Evolutionary conservation across 1,140 invertebrate genomes (phyloP), one percentile per base, ranked within the genome.

Genomic region (Drosophila nebulosa): DNA sequence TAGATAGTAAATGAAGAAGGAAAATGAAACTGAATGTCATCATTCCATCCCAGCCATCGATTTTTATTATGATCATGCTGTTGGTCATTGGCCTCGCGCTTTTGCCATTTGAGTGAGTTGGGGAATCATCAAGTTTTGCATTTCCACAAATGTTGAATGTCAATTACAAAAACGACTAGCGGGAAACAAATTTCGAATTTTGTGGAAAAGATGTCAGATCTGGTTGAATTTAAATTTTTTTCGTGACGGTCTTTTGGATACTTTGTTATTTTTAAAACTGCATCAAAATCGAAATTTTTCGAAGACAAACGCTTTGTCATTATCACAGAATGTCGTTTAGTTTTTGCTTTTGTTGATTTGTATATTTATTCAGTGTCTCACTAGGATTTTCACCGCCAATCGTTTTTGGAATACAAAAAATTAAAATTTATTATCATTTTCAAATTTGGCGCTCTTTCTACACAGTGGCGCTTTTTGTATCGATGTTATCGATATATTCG

Each of bases 11-110:
- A 12, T 1, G 30, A 32, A 63, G 39, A 32, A 32, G 10, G 50
- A 72, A 69, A 76, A 57, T 32, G 58, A 77, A 77, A 77, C 65
- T 77, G 60, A 76, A 69, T 73, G 74, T 77, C 74, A 77, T 77
- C 62, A 14, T 26, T 14, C 51, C 24, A 52, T 26, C 22, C 51
- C 24, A 52, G 14, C 22, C 4, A 52, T 24, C 2, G 3, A 27
- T 27, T 27, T 27, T 12, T 53, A 27, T 14, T 6, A 24, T 52
- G 51, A 26, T 53, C 10, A 52, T 14, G 9, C n/a, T 46, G 16
- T 7, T 46, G 39, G 39, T 46, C 39, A 46, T 21, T 46, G 39
- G 39, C 39, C 39, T 46, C 39, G 16, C 2, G 39, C 4, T 10
- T 46, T 21, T 21, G 9, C 16, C 39, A 46, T 21, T 46, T 0